These are phyloP conservation scores for Actinopyga echinites DNA, from an alignment of 53 echinoderm and acorn worm genomes.

Conservation along the genomic window DNA sequence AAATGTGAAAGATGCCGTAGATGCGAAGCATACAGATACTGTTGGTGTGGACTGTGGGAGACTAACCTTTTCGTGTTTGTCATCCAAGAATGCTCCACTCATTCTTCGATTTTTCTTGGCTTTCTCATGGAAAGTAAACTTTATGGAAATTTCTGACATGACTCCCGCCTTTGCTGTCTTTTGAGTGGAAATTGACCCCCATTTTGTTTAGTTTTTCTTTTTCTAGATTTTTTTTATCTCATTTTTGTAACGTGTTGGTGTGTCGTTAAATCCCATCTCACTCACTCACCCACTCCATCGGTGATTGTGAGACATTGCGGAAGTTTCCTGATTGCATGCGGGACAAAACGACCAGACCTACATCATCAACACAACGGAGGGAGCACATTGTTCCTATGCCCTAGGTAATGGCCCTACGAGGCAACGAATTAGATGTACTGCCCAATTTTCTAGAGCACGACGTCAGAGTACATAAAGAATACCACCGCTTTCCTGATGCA, in stretches of 20 bases:
- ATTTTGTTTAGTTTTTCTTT: no score
- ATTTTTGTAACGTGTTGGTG: no score
- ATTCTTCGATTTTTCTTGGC: no score
- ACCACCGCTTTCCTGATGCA: not conserved
- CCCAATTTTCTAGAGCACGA: not conserved
- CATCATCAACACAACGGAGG: not conserved
- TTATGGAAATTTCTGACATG: no score
- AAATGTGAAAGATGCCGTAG: not conserved
- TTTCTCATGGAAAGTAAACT: no score
- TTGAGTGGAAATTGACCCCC: no score
- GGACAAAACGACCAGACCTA: not conserved
- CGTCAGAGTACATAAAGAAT: not conserved
- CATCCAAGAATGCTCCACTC: not conserved
- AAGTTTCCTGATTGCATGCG: not conserved
- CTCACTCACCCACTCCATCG: not conserved
- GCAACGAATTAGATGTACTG: not conserved
- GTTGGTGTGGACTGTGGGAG: not conserved
- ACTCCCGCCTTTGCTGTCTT: no score
- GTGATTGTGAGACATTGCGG: no score
- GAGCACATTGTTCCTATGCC: not conserved
- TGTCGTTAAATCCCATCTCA: no score
- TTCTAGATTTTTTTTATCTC: no score
- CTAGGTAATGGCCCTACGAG: no score
- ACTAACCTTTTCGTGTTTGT: not conserved
- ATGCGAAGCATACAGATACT: not conserved